Percentiles rank a stretch among this genome's conserved stretches.
Conservation (phyloP, 2,888 invertebrate genomes). For the Eristalinus sepulchralis region DNA sequence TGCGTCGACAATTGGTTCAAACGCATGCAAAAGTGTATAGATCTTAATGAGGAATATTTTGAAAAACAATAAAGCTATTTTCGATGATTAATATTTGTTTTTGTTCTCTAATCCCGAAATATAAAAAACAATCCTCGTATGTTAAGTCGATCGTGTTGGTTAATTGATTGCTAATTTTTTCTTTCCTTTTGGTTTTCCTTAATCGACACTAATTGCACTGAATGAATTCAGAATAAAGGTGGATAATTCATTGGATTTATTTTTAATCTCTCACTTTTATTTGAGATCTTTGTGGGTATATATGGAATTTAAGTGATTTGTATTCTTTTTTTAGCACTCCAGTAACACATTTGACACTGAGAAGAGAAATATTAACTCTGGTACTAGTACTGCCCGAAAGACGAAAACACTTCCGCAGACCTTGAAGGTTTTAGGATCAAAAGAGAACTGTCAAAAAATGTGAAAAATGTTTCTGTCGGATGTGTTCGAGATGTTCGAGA, state of each 20-base stretch:
- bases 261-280: constrained; percentile 13
- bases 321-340: constrained; percentile 49
- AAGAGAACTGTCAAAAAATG: constrained; percentile 67
- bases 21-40: too few species aligned
- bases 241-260: not conserved
- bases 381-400: constrained; percentile 35
- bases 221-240: not conserved
- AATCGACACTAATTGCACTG: constrained; percentile 47
- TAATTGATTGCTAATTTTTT: constrained; percentile 39
- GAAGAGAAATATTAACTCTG: constrained; percentile 34
- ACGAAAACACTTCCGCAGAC: constrained; percentile 54
- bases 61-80: too few species aligned
- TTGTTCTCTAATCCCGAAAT: too few species aligned
- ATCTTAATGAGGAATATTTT: too few species aligned
- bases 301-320: constrained; percentile 13
- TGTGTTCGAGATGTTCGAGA: constrained; percentile 45
- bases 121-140: too few species aligned
- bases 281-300: constrained; percentile 13
- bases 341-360: constrained; percentile 64
- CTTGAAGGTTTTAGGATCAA: constrained; percentile 61
- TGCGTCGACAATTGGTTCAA: too few species aligned
- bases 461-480: constrained; percentile 33
- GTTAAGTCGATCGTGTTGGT: constrained; percentile 62
- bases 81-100: too few species aligned
- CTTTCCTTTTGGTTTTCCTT: constrained; percentile 10